phyloP scores from a whole-genome alignment of 2,113 vertebrate genomes.

The Meriones unguiculatus region DNA sequence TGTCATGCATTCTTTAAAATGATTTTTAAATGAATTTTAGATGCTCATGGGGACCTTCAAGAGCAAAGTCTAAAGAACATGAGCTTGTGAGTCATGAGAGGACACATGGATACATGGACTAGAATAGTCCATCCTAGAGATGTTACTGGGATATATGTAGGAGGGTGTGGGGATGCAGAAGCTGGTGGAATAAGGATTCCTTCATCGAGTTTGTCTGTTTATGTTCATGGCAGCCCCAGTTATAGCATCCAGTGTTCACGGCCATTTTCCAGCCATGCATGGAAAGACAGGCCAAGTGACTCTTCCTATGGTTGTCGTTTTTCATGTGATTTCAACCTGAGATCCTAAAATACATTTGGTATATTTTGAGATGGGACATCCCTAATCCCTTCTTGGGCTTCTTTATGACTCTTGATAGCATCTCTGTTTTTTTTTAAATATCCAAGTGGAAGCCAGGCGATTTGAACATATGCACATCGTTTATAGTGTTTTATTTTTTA shows the following conservation, averaged over 20 bases:
- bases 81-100: not conserved
- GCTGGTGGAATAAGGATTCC: not conserved
- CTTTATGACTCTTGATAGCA: not conserved
- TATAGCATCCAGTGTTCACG: not conserved
- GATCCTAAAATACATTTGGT: not conserved
- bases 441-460: not conserved
- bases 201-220: not conserved
- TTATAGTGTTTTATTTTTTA: conserved; percentile 24
- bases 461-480: not conserved
- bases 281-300: not conserved
- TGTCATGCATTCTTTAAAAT: not conserved
- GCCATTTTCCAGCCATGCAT: not conserved
- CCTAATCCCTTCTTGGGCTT: not conserved
- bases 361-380: not conserved
- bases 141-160: not conserved
- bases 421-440: conserved; percentile 18
- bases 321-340: not conserved
- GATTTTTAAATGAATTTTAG: not conserved
- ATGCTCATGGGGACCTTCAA: not conserved
- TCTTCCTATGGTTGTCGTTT: not conserved
- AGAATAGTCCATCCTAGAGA: not conserved
- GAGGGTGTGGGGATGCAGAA: not conserved
- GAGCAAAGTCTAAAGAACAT: not conserved
- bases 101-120: not conserved
- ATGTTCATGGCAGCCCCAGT: not conserved